A percentile compares a stretch with the other conserved stretches of the same genome.
Conservation (phyloP, 2,113 vertebrate genomes). For the Epinephelus fuscoguttatus region DNA sequence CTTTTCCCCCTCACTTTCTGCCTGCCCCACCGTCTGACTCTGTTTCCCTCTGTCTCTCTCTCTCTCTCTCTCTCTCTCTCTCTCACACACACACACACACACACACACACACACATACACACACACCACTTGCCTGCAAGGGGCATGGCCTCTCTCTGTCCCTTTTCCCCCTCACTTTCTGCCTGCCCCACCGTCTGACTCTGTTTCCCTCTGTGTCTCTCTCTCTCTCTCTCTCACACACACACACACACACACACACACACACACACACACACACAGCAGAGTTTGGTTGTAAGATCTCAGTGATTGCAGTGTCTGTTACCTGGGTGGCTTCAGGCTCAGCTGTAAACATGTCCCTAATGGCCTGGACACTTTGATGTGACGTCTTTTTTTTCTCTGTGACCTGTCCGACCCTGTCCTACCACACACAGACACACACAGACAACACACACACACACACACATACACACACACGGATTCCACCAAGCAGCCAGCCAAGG, state of each 20-base stretch:
- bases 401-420: slow-evolving; percentile 40
- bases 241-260: slow-evolving; percentile 16
- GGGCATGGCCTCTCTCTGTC: background rate
- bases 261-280: slow-evolving; percentile 1
- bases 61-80: no score
- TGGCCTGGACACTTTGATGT: slow-evolving; percentile 50
- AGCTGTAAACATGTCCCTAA: slow-evolving; percentile 53
- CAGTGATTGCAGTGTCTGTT: slow-evolving; percentile 38
- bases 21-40: slow-evolving; percentile 8
- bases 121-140: background rate
- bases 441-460: background rate
- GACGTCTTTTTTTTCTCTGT: slow-evolving; percentile 36
- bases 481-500: slow-evolving; percentile 38
- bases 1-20: background rate
- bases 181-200: slow-evolving; percentile 9
- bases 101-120: slow-evolving; percentile 14
- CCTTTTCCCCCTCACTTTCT: background rate
- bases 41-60: background rate
- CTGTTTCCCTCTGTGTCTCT: background rate
- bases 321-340: slow-evolving; percentile 53
- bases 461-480: slow-evolving; percentile 1
- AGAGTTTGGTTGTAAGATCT: slow-evolving; percentile 33
- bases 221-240: no score
- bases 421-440: background rate
- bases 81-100: slow-evolving; percentile 23